Evolutionary conservation across 2,888 invertebrate species (phyloP), one percentile per base, ranked within the genome.

Genomic region (Drosophila borborema): DNA sequence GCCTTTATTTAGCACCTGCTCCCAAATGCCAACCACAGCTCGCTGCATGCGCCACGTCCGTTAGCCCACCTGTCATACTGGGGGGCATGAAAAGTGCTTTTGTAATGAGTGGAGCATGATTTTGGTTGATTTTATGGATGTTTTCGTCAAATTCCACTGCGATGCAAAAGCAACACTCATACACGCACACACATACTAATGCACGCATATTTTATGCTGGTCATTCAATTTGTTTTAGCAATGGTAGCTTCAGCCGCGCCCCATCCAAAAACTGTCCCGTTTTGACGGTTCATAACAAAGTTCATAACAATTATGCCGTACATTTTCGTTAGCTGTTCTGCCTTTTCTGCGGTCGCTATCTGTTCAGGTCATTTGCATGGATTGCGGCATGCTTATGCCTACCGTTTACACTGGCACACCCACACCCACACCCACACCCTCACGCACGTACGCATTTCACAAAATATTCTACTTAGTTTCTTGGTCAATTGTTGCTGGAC

Each of bases 81-180:
- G 60, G 18, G 67, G 73, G 66, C 55, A 74, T 85, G 85, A 85
- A 67, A 72, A 63, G 71, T 64, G 68, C 79, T 87, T 85, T 87
- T 80, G 77, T 88, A 85, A 85, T 85, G 85, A 83, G 83, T 55
- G 68, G 66, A 86, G 86, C 74, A 85, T 85, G 88, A 85, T 86
- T 88, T 74, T 54, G 72, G 65, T 55, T 68, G 74, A 79, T 79
- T 73, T 69, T 51, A 28, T 38, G n/a, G 8, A n/a, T 62, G 20
- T 58, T 51, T 46, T 31, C 62, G 51, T 53, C 43, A 61, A 72
- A 76, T 72, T 65, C 72, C 72, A 18, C 45, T n/a, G 53, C 59
- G 48, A 20, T 36, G 20, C 53, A 3, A 36, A 38, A 36, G 12
- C 36, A 28, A 18, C 20, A 43, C 16, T 6, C 14, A 31, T 12